Base-by-base conservation (phyloP, 2,113 vertebrate species). In the Tricholaema leucomelas region DNA sequence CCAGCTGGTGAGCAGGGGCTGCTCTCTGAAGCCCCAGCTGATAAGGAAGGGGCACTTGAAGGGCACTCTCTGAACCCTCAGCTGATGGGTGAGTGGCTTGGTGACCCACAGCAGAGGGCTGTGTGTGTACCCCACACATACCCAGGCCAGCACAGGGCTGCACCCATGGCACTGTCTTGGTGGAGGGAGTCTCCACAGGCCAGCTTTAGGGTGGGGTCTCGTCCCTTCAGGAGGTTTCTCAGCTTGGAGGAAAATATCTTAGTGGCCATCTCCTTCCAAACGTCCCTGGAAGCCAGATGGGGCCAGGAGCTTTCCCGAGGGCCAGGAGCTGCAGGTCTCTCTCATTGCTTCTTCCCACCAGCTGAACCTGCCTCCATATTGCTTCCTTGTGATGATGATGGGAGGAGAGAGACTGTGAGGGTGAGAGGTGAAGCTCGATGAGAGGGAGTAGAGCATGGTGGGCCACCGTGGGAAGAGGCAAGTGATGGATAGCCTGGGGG, bases 141-240 rank as follows among this genome's bases (percentile, higher is more conserved):
- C 48, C 54, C 67, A 13, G 2, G 18, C 42, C 5, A 2, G 21
- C 2, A 2, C 0, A 0, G 48, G 31, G 27, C 35, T 88, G 71
- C n/a, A 12, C 24, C 33, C 10, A 1, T 15, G 69, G 60, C 69
- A 55, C 36, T 31, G 58, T 7, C 28, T 36, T 7, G 8, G 52
- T 5, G 1, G n/a, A 40, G 18, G 18, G 16, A 8, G 7, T 27
- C 15, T 81, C 24, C 1, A 0, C 52, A 74, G 76, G 7, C 25
- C 13, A 4, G 30, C 56, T 63, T 31, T 36, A 60, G 31, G 46
- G 56, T 19, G 36, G 30, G 27, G 20, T 56, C 30, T 80, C 2
- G 0, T 64, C 38, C n/a, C 84, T 50, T 27, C 30, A 63, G 30
- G 33, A 84, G n/a, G 8, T 17, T 50, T 81, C 79, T 79, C 58